A percentile compares a stretch with the other conserved stretches of the same genome.
Conservation (phyloP, 2,113 vertebrate genomes). For the Pristiophorus japonicus region DNA sequence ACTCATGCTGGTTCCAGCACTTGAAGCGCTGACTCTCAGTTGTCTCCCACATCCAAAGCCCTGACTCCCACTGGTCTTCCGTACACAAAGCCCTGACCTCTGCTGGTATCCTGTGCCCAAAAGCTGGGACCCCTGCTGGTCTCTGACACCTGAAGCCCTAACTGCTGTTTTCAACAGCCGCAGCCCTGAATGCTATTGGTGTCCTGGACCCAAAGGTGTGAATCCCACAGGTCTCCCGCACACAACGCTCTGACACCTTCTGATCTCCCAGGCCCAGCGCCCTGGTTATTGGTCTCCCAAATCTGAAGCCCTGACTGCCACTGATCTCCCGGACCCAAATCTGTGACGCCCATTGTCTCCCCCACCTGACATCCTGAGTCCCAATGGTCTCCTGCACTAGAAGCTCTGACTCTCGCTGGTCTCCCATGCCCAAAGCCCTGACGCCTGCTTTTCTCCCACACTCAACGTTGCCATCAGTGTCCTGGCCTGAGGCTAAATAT, state of each 20-base stretch:
- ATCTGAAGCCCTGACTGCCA: background rate
- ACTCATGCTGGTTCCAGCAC: no score
- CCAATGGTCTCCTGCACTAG: background rate
- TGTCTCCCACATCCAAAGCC: no score
- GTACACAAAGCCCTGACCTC: no score
- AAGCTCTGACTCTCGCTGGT: background rate
- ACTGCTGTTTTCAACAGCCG: background rate
- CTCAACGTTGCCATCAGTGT: background rate
- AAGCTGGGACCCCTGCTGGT: no score
- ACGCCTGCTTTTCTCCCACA: background rate
- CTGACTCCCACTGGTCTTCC: no score
- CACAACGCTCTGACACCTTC: no score
- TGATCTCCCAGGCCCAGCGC: no score
- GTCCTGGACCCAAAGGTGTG: background rate
- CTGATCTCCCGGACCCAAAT: background rate
- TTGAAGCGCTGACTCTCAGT: no score
- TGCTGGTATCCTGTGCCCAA: no score
- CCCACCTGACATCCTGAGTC: background rate
- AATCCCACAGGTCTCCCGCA: background rate
- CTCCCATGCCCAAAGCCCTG: background rate
- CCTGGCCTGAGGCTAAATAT: background rate
- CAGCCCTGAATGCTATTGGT: background rate
- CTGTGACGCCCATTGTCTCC: background rate
- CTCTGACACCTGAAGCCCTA: background rate
- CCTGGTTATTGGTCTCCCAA: background rate